These are phyloP conservation scores for Laterallus jamaicensis DNA, from an alignment of 2,113 vertebrate genomes.

Conservation along the genomic window DNA sequence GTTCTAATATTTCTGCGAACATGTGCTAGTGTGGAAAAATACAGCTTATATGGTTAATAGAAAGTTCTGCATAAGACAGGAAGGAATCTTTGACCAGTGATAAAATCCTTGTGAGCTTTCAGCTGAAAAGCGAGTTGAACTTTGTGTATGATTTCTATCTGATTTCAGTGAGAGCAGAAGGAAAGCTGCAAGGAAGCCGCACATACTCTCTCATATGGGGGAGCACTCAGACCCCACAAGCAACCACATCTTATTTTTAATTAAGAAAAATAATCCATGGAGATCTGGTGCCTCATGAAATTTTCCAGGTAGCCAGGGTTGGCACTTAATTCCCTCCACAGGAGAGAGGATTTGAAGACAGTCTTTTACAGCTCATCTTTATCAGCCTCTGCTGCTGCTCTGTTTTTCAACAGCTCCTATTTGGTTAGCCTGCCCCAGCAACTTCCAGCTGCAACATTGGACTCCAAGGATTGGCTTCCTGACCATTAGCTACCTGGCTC, in stretches of 20 bases:
- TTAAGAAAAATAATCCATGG: background rate
- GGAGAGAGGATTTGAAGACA: background rate
- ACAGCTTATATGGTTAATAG: background rate
- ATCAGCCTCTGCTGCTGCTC: background rate
- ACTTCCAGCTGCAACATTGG: slow-evolving; percentile 22
- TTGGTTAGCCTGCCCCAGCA: background rate
- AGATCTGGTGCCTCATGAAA: background rate
- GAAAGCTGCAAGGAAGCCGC: background rate
- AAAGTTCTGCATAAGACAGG: background rate
- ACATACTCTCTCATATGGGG: background rate
- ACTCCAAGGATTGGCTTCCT: slow-evolving; percentile 7
- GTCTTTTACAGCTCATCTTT: background rate
- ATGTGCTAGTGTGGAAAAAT: background rate
- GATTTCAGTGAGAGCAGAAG: background rate
- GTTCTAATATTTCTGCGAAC: slow-evolving; percentile 1
- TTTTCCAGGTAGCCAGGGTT: background rate
- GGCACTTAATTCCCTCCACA: background rate
- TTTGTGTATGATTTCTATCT: background rate
- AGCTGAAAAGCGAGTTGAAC: slow-evolving; percentile 25
- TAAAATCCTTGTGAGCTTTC: slow-evolving; percentile 19
- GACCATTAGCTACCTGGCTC: slow-evolving; percentile 47
- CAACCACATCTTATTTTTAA: background rate
- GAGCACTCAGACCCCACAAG: background rate
- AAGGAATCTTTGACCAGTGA: background rate
- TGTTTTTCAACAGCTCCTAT: background rate